Percentiles rank a stretch among this genome's conserved stretches.
Evolutionary conservation across 2,888 invertebrate genomes (phyloP).

Genomic region (Eledona agricola): DNA sequence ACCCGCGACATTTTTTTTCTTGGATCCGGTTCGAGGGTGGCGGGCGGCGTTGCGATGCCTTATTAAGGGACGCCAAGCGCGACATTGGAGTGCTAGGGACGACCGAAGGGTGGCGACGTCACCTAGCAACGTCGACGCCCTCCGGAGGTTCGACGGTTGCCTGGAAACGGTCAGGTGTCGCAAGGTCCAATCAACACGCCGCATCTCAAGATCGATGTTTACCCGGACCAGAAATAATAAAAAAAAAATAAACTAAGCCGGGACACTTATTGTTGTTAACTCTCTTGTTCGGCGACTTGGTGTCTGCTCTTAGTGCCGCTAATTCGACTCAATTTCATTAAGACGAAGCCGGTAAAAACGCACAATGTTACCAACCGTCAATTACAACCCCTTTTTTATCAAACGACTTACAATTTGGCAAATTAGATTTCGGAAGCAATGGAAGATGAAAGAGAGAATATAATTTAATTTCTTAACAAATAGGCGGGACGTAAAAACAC

Average conservation of each 20-base stretch:
- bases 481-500: no score
- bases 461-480: no score
- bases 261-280: no score
- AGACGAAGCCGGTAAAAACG: no score
- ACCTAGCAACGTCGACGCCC: slow-evolving; percentile 51
- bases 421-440: slow-evolving; percentile 19
- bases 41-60: no score
- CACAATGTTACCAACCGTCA: slow-evolving; percentile 1
- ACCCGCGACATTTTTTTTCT: no score
- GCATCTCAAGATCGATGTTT: slow-evolving; percentile 63
- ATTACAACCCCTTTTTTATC: slow-evolving; percentile 2
- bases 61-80: slow-evolving; percentile 9
- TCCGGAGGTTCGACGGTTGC: slow-evolving; percentile 51
- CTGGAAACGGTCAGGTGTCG: slow-evolving; percentile 63
- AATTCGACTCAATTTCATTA: no score
- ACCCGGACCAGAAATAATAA: no score
- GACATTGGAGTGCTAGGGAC: slow-evolving; percentile 17
- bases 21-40: slow-evolving; percentile 4
- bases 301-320: slow-evolving; percentile 5
- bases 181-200: slow-evolving; percentile 62
- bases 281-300: slow-evolving; percentile 14
- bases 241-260: no score
- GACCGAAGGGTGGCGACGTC: slow-evolving; percentile 40
- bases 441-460: slow-evolving; percentile 9
- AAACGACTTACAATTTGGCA: slow-evolving; percentile 1